phyloP scores from a whole-genome alignment of 2,888 invertebrate species.

The Helleia helle region DNA sequence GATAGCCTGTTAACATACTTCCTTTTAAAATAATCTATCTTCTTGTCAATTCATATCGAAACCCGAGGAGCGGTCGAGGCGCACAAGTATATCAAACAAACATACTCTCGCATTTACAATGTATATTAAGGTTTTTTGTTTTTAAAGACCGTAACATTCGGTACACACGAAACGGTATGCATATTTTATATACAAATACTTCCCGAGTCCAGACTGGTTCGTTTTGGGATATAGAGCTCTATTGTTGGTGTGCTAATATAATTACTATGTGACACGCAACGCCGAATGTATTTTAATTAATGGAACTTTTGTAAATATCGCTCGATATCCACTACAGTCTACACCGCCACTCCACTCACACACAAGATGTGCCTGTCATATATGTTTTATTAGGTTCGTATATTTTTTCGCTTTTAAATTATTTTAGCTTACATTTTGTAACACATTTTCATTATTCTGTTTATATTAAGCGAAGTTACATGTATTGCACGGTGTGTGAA shows the following conservation, averaged over 20 bases:
- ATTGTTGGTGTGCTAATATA: conserved; percentile 19
- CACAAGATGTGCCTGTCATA: conserved; percentile 3
- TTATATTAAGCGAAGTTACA: no score
- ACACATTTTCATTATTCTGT: no score
- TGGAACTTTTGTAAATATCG: conserved; percentile 8
- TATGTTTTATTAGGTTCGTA: no score
- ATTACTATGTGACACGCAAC: conserved; percentile 25
- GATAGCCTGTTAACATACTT: no score
- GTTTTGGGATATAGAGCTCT: background rate
- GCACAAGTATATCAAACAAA: no score
- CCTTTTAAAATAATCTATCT: no score
- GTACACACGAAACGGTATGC: background rate
- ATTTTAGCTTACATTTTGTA: background rate
- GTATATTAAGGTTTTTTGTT: no score
- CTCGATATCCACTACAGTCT: conserved; percentile 12
- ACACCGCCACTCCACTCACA: background rate
- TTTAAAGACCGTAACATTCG: background rate
- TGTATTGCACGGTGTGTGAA: no score
- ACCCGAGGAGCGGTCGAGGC: no score
- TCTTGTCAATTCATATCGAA: no score
- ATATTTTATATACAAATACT: background rate
- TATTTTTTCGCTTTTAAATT: background rate
- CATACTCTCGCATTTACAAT: no score
- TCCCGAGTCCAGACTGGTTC: background rate
- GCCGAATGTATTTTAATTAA: conserved; percentile 20